Conservation (phyloP, 2,797 vertebrate species). For the Synaphobranchus kaupii region DNA sequence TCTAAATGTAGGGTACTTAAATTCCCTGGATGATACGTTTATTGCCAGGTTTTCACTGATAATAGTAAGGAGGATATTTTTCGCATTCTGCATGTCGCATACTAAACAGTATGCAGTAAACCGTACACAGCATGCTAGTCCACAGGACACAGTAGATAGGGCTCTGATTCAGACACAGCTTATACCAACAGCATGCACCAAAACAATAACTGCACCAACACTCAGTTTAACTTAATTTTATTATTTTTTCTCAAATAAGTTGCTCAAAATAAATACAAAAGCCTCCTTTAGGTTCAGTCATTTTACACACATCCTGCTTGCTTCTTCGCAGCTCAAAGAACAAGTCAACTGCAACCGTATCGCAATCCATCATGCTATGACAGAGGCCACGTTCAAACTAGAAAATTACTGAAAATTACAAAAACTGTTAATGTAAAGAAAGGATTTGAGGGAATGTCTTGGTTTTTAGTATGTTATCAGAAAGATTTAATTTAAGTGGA, state of each 20-base stretch:
- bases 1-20: too few species aligned
- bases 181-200: neutral
- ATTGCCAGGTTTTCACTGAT: too few species aligned
- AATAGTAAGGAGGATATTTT: too few species aligned
- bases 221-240: neutral
- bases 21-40: too few species aligned
- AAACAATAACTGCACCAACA: neutral
- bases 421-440: neutral
- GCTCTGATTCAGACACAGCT: too few species aligned
- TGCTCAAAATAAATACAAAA: neutral
- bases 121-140: too few species aligned
- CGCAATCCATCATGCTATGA: neutral
- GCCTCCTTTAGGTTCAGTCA: neutral
- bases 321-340: neutral
- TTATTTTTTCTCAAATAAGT: neutral
- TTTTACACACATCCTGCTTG: neutral
- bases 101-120: too few species aligned
- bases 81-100: too few species aligned
- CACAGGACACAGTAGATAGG: too few species aligned
- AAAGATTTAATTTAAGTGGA: too few species aligned
- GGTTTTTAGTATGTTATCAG: neutral
- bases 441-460: neutral
- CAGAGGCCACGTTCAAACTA: neutral
- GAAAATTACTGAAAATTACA: neutral
- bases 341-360: neutral